These are phyloP conservation scores for Brenthis ino DNA, from an alignment of 2,888 invertebrate genomes.

Conservation along the genomic window DNA sequence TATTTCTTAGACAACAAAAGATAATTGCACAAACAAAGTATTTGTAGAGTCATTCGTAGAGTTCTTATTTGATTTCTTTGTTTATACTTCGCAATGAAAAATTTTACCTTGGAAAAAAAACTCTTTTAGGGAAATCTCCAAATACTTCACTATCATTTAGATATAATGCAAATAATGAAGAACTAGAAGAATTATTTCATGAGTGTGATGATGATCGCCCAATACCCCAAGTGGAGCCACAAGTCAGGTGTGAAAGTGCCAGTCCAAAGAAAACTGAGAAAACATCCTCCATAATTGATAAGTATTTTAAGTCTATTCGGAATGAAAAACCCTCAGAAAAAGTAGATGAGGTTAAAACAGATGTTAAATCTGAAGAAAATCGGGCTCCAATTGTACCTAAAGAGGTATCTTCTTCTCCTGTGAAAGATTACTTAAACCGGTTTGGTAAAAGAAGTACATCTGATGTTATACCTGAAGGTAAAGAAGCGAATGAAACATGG, in stretches of 20 bases:
- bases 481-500: conserved; percentile 85
- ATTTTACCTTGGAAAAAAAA: not conserved
- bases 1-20: conserved; percentile 65
- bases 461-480: conserved; percentile 75
- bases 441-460: conserved; percentile 84
- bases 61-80: conserved; percentile 28
- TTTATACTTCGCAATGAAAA: conserved; percentile 9
- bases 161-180: conserved; percentile 90
- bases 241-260: conserved; percentile 63
- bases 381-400: conserved; percentile 54
- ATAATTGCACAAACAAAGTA: conserved; percentile 48
- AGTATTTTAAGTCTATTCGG: conserved; percentile 76
- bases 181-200: conserved; percentile 86
- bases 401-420: conserved; percentile 74
- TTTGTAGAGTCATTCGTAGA: conserved; percentile 21
- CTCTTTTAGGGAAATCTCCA: conserved; percentile 69
- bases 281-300: conserved; percentile 73
- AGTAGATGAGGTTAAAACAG: conserved; percentile 57
- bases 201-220: conserved; percentile 83
- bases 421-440: conserved; percentile 82
- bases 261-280: conserved; percentile 74
- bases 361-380: conserved; percentile 58
- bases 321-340: conserved; percentile 60
- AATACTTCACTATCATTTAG: conserved; percentile 83
- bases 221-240: conserved; percentile 73